Percentiles rank a stretch among this genome's conserved stretches.
Evolutionary conservation across 2,113 vertebrate species (phyloP).

Genomic region (Argyrosomus japonicus): DNA sequence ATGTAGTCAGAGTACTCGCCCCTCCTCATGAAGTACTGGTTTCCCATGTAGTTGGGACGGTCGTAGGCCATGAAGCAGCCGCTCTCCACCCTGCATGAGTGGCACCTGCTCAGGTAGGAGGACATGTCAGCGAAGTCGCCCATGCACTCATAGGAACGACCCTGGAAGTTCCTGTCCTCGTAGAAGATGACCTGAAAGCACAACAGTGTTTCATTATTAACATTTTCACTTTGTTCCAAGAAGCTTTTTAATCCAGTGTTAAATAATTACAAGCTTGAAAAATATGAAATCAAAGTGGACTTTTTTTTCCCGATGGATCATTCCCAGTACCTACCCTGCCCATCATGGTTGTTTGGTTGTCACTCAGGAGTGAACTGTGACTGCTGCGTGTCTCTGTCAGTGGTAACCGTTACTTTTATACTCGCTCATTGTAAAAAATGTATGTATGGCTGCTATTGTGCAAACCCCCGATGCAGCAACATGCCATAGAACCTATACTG

Average conservation of each 20-base stretch:
- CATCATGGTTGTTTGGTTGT: slow-evolving; percentile 51
- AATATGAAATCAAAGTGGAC: neutral
- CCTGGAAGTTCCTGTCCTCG: slow-evolving; percentile 82
- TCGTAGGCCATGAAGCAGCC: slow-evolving; percentile 84
- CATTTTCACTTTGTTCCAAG: neutral
- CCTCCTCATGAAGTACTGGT: slow-evolving; percentile 78
- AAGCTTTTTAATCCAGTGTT: neutral
- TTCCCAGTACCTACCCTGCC: slow-evolving; percentile 66
- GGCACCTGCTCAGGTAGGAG: slow-evolving; percentile 78
- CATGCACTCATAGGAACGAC: slow-evolving; percentile 65
- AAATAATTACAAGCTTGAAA: neutral
- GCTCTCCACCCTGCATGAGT: slow-evolving; percentile 82
- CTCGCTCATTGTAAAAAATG: slow-evolving; percentile 54
- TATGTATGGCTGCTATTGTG: slow-evolving; percentile 65
- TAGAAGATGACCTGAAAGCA: slow-evolving; percentile 77
- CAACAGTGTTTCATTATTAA: neutral
- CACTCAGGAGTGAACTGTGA: slow-evolving; percentile 49
- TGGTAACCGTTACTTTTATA: slow-evolving; percentile 76
- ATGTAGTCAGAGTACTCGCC: slow-evolving; percentile 80
- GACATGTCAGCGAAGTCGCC: slow-evolving; percentile 71
- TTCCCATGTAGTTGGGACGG: slow-evolving; percentile 79
- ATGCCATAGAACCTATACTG: slow-evolving; percentile 65
- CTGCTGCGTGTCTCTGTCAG: slow-evolving; percentile 50
- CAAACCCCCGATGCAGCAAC: slow-evolving; percentile 76
- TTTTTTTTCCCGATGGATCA: neutral